Base-by-base conservation (phyloP, 2,888 invertebrate species). In the Chloroclysta siterata region DNA sequence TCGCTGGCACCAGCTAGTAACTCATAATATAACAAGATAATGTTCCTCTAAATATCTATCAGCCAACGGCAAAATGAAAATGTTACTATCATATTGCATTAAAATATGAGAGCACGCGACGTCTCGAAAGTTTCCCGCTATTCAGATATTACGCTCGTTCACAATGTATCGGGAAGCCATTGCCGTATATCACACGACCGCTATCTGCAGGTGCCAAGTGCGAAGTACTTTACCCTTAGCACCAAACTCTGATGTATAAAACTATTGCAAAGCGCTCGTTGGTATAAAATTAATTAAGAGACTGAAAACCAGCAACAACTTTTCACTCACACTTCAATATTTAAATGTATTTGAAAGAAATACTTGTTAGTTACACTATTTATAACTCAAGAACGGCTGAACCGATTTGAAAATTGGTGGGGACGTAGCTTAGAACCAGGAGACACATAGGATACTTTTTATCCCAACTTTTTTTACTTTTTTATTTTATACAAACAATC, bases 91-190 rank as follows among this genome's bases (percentile, higher is more conserved):
- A 41, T 57, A 53, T 65, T 60, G 63, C 64, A 68, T 65, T 70
- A 72, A 64, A 65, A 67, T 70, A 66, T 59, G 68, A 72, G 72
- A 72, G 72, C 72, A 74, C 77, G 56, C 63, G 65, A 60, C 62
- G 82, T 81, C 81, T 82, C 73, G 74, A 77, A 82, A 84, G 78
- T 81, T 82, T 77, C 74, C 72, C 73, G 63, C 72, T 77, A 70
- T 70, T 72, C 71, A 71, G 74, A 77, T 78, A 79, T 79, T 73
- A 76, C 72, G 71, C 68, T 73, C 66, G 80, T 81, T 80, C 82
- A 79, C 82, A 80, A 81, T 78, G 83, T 85, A 88, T 88, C 80
- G 87, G 84, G 82, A 87, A 87, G 81, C 84, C 81, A 85, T 87
- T 84, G 76, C 76, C 76, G 78, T 87, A 80, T 82, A 75, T 79